These are phyloP conservation scores for Drosophila anomelani DNA, from an alignment of 2,888 invertebrate species.

Conservation along the genomic window DNA sequence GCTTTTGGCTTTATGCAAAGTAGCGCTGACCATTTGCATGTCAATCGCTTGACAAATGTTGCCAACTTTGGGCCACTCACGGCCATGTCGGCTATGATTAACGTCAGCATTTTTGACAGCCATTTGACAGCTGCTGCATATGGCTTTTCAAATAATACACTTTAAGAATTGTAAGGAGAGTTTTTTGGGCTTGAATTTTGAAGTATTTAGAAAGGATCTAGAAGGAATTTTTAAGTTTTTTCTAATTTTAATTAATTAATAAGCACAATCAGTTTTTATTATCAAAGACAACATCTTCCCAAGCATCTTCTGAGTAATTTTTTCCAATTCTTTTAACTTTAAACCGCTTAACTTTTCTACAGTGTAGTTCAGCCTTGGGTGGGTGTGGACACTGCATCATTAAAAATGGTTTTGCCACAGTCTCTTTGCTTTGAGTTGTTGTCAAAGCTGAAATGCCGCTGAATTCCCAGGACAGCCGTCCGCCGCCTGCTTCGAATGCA, in stretches of 20 bases:
- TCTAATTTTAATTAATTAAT: neutral
- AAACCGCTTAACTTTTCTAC: neutral
- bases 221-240: neutral
- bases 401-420: conserved; percentile 54
- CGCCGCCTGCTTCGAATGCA: conserved; percentile 57
- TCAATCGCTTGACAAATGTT: conserved; percentile 79
- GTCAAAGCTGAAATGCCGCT: conserved; percentile 74
- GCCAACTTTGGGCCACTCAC: conserved; percentile 76
- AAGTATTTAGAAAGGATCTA: neutral
- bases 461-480: conserved; percentile 63
- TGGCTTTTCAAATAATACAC: conserved; percentile 54
- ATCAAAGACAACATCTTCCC: too few relatives aligned
- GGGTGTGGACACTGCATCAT: conserved; percentile 70
- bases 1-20: conserved; percentile 57
- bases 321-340: too few relatives aligned
- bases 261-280: too few relatives aligned
- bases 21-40: conserved; percentile 79
- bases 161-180: neutral
- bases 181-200: neutral
- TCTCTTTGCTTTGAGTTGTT: conserved; percentile 44
- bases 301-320: too few relatives aligned
- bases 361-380: conserved; percentile 36
- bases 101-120: conserved; percentile 72
- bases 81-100: conserved; percentile 75
- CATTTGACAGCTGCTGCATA: conserved; percentile 74